Evolutionary conservation across 1,140 invertebrate genomes (phyloP), one percentile per base, ranked within the genome.

Genomic region (Danaus plexippus): DNA sequence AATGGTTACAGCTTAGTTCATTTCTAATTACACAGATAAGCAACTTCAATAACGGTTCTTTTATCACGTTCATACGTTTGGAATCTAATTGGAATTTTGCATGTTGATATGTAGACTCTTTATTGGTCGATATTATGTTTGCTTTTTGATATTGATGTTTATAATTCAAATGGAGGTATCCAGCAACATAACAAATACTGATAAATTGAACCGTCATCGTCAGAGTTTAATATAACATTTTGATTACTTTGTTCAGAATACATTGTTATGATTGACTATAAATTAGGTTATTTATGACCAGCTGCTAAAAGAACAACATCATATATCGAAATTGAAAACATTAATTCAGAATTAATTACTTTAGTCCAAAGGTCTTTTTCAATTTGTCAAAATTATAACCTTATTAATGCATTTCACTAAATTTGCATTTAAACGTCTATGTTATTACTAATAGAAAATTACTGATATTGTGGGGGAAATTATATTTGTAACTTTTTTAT

Each of bases 21-120:
- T 82, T 86, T 83, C 81, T 83, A 86, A 86, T 86, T 85, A 86
- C 83, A 72, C 62, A 77, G 83, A 85, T 86, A 85, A 85, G 78
- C 69, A 59, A 77, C 73, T 80, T 65, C 81, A 85, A 85, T 87
- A 87, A 82, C 76, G 77, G 78, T 77, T 68, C 70, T 73, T 81
- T 84, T 85, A 87, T 87, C 81, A 78, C 71, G 79, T 82, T 74
- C 75, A 73, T 85, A 82, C 76, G 75, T 85, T 83, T 74, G 69
- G 81, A 87, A 85, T 87, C 81, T 87, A 87, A 87, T 87, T 84
- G 79, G 80, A 80, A 85, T 85, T 85, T 86, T 71, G 81, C 83
- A 86, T 83, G 78, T 86, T 77, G 78, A 85, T 85, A 86, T 86
- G 79, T 76, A 69, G 67, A 84, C 80, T 85, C 77, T 80, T 80